Evolutionary conservation across 2,113 vertebrate species (phyloP), one percentile per base, ranked within the genome.

Genomic region (Macrotis lagotis): DNA sequence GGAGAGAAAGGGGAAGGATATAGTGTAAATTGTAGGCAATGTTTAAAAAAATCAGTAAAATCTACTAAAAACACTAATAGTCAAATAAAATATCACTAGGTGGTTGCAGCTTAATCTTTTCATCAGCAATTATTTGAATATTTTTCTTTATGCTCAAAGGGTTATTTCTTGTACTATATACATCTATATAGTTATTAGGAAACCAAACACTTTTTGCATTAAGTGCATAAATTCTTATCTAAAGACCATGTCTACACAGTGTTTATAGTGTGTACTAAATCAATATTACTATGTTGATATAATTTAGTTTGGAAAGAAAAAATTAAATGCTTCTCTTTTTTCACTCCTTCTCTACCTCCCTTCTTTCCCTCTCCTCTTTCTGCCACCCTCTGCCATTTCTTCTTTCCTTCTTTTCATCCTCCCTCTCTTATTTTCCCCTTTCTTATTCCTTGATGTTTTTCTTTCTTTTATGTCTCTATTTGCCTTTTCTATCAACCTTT

Each of bases 351-450:
- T 25, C 22, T 51, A 1, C 51, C 51, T 51, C 51, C 51, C 22
- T 3, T 51, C 51, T 51, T 51, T 22, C 51, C 22, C 51, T 25
- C 51, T 51, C 5, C 50, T 50, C 50, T 50, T 50, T 50, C 50
- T 50, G 5, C 50, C 50, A 50, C 50, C 25, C 52, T 53, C 52
- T 8, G 5, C 26, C 6, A 24, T 25, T 3, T 59, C 9, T 66
- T 66, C 55, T 37, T 66, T 37, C 28, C 31, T 51, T 50, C 5
- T 50, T 11, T 51, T 19, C 51, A 19, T 51, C 22, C 11, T 66
- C 28, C 31, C 0, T 9, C 26, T 3, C 3, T 59, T 3, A 9
- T 31, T 2, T 7, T 25, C 5, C 9, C 9, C 26, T 5, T 55
- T 55, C 8, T 55, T 52, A 24, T 24, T 52, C 22, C 22, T 52